Evolutionary conservation across 2,113 vertebrate species (phyloP), one percentile per base, ranked within the genome.

Genomic region (Pollimyrus isidori): DNA sequence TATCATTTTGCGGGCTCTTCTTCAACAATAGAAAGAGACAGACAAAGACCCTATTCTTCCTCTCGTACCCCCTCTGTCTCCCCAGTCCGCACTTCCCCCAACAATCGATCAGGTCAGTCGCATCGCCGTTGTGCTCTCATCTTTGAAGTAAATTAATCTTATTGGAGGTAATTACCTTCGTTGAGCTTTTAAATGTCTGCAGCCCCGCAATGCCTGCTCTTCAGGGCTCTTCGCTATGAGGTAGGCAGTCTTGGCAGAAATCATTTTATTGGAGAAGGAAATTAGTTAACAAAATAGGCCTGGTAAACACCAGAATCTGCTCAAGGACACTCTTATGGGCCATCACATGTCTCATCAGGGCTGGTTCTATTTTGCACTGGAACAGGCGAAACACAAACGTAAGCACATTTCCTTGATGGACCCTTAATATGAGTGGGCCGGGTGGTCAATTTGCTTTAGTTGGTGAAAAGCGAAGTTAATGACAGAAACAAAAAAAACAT

Each of bases 1-100:
- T 99, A 99, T 96, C 98, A 99, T 95, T 99, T 99, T 91, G 97
- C 99, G 93, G 98, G 98, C 91, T 98, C 98, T 88, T 98, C 98
- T 46, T 99, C 98, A 88, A 99, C 98, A 89, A 99, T 99, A 95
- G 98, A 99, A 94, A 94, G 98, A 94, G 98, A 99, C 92, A 95
- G 98, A 92, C 98, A 99, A 95, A 96, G 98, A 91, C 98, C 98
- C 3, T 99, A 99, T 94, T 99, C 98, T 1, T 99, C 98, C 2
- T 99, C 98, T 62, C 95, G 98, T 92, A 99, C 98, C 3, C 98
- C 98, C 62, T 99, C 98, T 89, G 97, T 99, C 93, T 99, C 98
- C 89, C 98, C 98, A 0, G 97, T 99, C 93, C 97, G 98, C 91
- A 98, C 97, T 89, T 99, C 98, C 90, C 98, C 98, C 35, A 99